Conservation (phyloP, 2,797 vertebrate species). For the Schizothorax lantsangensis region DNA sequence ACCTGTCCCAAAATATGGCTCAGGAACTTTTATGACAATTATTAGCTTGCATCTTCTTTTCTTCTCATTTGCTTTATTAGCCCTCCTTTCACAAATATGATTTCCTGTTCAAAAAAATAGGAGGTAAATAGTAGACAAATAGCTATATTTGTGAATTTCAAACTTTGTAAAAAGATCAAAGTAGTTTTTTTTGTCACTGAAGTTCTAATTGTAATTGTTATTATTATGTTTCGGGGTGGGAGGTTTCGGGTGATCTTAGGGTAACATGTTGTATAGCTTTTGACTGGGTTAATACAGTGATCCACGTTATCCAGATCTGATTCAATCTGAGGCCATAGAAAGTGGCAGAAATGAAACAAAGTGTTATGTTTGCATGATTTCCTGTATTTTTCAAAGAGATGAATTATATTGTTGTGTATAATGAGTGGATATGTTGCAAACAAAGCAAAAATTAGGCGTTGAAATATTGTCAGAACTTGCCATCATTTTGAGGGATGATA, state of each 20-base stretch:
- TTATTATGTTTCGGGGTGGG: slow-evolving; percentile 57
- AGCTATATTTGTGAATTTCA: slow-evolving; percentile 84
- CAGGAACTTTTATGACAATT: slow-evolving; percentile 51
- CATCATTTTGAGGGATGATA: slow-evolving; percentile 69
- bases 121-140: slow-evolving; percentile 70
- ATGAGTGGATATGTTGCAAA: slow-evolving; percentile 77
- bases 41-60: slow-evolving; percentile 22
- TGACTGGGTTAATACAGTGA: slow-evolving; percentile 68
- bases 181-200: slow-evolving; percentile 78
- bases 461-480: slow-evolving; percentile 68
- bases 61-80: not conserved
- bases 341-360: slow-evolving; percentile 74
- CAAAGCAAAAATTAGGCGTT: slow-evolving; percentile 70
- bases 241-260: slow-evolving; percentile 27
- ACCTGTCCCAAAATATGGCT: slow-evolving; percentile 50
- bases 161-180: slow-evolving; percentile 75
- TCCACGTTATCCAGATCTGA: slow-evolving; percentile 66
- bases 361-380: slow-evolving; percentile 86
- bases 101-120: slow-evolving; percentile 68
- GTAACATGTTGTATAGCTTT: slow-evolving; percentile 38
- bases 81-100: slow-evolving; percentile 60
- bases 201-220: slow-evolving; percentile 76
- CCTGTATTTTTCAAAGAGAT: slow-evolving; percentile 81
- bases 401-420: slow-evolving; percentile 82
- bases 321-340: slow-evolving; percentile 73